A percentile compares a stretch with the other conserved stretches of the same genome.
phyloP scores from a whole-genome alignment of 2,888 invertebrate species.

The Tetramorium bicarinatum region DNA sequence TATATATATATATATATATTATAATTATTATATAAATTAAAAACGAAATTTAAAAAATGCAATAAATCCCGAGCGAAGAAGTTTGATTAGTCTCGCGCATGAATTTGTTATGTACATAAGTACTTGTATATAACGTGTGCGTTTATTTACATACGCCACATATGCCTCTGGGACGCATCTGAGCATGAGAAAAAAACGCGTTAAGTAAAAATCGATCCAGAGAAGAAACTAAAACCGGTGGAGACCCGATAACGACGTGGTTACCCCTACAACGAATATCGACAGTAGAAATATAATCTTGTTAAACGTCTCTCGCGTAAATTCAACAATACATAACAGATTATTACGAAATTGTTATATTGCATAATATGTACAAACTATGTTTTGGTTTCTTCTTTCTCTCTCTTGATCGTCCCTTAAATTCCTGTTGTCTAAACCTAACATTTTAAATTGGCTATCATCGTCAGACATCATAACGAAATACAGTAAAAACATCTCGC shows the following conservation, averaged over 20 bases:
- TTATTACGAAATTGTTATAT: conserved; percentile 79
- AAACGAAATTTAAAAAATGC: conserved; percentile 71
- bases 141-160: conserved; percentile 15
- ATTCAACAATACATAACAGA: conserved; percentile 85
- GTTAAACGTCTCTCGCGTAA: conserved; percentile 83
- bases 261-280: conserved; percentile 77
- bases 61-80: conserved; percentile 63
- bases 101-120: conserved; percentile 74
- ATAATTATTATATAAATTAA: conserved; percentile 55
- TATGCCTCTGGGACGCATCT: conserved; percentile 48
- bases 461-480: conserved; percentile 43
- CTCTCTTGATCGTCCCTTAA: conserved; percentile 39
- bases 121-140: conserved; percentile 64
- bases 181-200: conserved; percentile 53
- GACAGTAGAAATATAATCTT: conserved; percentile 85
- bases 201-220: conserved; percentile 63
- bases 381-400: conserved; percentile 76
- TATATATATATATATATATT: background rate
- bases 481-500: conserved; percentile 53
- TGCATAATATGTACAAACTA: conserved; percentile 78
- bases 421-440: conserved; percentile 59
- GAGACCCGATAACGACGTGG: conserved; percentile 64
- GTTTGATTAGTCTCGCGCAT: conserved; percentile 67
- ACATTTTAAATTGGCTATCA: conserved; percentile 43
- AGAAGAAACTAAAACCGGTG: conserved; percentile 63